These are phyloP conservation scores for Oegoconia quadripuncta DNA, from an alignment of 2,888 invertebrate species.

Conservation along the genomic window DNA sequence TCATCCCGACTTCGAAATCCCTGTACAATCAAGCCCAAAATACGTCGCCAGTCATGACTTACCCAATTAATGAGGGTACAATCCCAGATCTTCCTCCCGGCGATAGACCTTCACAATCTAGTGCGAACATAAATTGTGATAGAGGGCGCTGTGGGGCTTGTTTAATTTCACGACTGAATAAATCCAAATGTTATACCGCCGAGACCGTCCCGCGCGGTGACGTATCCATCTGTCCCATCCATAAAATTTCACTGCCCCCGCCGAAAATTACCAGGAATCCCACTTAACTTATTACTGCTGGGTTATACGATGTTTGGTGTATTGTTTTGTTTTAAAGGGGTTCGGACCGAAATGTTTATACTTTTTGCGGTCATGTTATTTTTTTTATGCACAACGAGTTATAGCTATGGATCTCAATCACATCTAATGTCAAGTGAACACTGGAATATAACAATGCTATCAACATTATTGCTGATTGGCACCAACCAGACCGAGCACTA, in stretches of 20 bases:
- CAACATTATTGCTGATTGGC: too few relatives aligned
- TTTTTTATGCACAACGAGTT: too few relatives aligned
- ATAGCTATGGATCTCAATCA: too few relatives aligned
- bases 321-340: too few relatives aligned
- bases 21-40: slow-evolving; percentile 40
- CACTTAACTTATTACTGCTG: slow-evolving; percentile 11
- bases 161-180: slow-evolving; percentile 78
- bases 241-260: slow-evolving; percentile 52
- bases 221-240: slow-evolving; percentile 52
- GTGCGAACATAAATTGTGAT: slow-evolving; percentile 75
- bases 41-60: slow-evolving; percentile 46
- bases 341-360: too few relatives aligned
- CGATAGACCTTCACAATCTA: slow-evolving; percentile 53
- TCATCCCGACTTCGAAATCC: slow-evolving; percentile 10
- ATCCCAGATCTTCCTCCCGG: slow-evolving; percentile 33
- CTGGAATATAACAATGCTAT: too few relatives aligned
- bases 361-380: too few relatives aligned
- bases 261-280: slow-evolving; percentile 26
- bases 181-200: slow-evolving; percentile 70
- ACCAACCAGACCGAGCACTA: too few relatives aligned
- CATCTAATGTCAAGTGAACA: too few relatives aligned
- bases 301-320: too few relatives aligned
- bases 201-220: slow-evolving; percentile 42
- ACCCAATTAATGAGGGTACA: slow-evolving; percentile 62
- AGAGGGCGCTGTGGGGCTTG: slow-evolving; percentile 65